A percentile compares a stretch with the other conserved stretches of the same genome.
Evolutionary conservation across 2,113 vertebrate species (phyloP).

Genomic region (Chlorocebus sabaeus): DNA sequence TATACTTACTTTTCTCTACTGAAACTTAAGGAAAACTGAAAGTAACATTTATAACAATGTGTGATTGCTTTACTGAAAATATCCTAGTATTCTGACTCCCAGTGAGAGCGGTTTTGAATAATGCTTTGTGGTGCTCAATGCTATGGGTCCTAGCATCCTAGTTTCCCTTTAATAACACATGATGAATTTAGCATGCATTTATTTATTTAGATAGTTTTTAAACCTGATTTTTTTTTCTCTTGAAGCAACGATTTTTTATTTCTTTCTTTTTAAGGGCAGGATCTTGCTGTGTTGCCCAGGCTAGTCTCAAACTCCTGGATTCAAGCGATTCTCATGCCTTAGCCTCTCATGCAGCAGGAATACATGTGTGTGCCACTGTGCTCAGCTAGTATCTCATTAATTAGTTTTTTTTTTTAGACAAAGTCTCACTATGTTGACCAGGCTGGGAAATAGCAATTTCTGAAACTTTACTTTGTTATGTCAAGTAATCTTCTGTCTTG

Average conservation of each 20-base stretch:
- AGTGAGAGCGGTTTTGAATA: background rate
- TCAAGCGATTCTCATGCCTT: background rate
- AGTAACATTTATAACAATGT: background rate
- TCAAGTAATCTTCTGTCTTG: conserved; percentile 14
- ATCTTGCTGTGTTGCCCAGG: background rate
- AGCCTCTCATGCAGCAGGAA: background rate
- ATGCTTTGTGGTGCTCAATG: background rate
- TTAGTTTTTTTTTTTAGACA: background rate
- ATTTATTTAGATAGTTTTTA: background rate
- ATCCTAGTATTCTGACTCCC: background rate
- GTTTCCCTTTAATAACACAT: background rate
- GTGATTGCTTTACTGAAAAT: background rate
- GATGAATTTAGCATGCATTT: background rate
- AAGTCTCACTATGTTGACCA: background rate
- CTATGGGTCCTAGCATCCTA: background rate
- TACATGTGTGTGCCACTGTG: background rate
- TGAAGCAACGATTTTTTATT: background rate
- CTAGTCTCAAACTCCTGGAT: background rate
- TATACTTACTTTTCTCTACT: background rate
- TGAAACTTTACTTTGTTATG: conserved; percentile 21
- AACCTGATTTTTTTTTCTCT: background rate
- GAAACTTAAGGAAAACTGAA: conserved; percentile 32
- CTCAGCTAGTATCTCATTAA: background rate
- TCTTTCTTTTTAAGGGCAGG: background rate
- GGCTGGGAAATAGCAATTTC: background rate